Evolutionary conservation across 2,797 vertebrate species (phyloP).

Genomic region (Acrossocheilus wenchowensis): DNA sequence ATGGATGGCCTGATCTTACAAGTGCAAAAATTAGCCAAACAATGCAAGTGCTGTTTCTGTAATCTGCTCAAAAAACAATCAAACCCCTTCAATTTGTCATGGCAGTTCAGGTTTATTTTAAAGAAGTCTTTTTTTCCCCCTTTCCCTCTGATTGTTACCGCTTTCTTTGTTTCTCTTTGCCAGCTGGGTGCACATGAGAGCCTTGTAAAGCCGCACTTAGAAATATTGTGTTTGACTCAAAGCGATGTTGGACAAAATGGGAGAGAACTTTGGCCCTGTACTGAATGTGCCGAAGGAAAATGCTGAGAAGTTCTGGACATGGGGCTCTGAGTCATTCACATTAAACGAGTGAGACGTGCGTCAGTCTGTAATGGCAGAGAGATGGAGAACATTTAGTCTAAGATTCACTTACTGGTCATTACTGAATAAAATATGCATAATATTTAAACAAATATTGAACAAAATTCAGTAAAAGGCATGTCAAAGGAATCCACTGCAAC

Average conservation of each 20-base stretch:
- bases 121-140: constrained; percentile 20
- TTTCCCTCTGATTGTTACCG: constrained; percentile 62
- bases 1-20: constrained; percentile 68
- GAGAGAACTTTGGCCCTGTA: constrained; percentile 54
- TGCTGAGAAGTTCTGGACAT: constrained; percentile 47
- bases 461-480: neutral
- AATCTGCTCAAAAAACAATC: constrained; percentile 59
- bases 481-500: neutral
- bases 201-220: constrained; percentile 66
- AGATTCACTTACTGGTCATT: constrained; percentile 47
- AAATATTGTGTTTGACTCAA: constrained; percentile 66
- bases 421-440: constrained; percentile 21
- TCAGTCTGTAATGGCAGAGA: constrained; percentile 52
- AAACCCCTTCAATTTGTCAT: constrained; percentile 58
- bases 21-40: constrained; percentile 69
- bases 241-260: constrained; percentile 54
- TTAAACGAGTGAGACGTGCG: constrained; percentile 61
- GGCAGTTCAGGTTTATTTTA: constrained; percentile 60
- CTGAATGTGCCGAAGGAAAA: constrained; percentile 53
- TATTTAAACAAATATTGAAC: neutral
- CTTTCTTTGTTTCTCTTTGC: constrained; percentile 65
- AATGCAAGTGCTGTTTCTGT: constrained; percentile 63
- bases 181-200: constrained; percentile 62
- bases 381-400: constrained; percentile 47
- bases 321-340: constrained; percentile 53